Evolutionary conservation across 2,888 invertebrate species (phyloP), one percentile per base, ranked within the genome.

Genomic region (Blastobasis lacticolella): DNA sequence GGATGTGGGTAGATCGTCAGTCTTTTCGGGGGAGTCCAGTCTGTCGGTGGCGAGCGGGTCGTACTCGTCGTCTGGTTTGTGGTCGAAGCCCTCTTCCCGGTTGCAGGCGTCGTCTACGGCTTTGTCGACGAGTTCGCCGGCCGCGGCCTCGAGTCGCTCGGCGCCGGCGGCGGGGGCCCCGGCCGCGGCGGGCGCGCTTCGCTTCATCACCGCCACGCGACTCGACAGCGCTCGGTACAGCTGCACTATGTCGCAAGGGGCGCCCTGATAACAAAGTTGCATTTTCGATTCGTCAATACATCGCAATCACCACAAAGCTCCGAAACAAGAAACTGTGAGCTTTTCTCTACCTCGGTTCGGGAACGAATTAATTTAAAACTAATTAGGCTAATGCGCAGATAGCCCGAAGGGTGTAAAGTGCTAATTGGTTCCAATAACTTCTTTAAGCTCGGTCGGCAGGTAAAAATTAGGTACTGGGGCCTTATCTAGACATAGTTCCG

Each of bases 231-330:
- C 82, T 55, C 77, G 67, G 65, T 80, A 67, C 46, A 88, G 63
- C 50, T 82, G 83, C 8, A 69, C 63, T 52, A 88, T 86, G 57
- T 88, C 88, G 5, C 59, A 66, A 1, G 86, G 85, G 0, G 83
- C 78, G 7, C 85, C 88, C 88, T 88, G 71, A 0, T 70, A 75
- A 45, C 38, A 48, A 41, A 45, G 48, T 2, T 23, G 23, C 23
- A 23, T 23, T 23, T 23, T 23, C 1, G 23, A 23, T 23, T 23
- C 23, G 23, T 23, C 23, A 3, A n/a, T n/a, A n/a, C n/a, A n/a
- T n/a, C n/a, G n/a, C n/a, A n/a, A n/a, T 23, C 23, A 23, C 1
- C 23, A 23, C 23, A 23, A 23, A 1, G 3, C 2, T 23, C 23
- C 1, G 23, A 23, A 23, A 23, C 3, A 23, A 23, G 23, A 23